phyloP scores from a whole-genome alignment of 2,113 vertebrate species.

The Corythaeola cristata region DNA sequence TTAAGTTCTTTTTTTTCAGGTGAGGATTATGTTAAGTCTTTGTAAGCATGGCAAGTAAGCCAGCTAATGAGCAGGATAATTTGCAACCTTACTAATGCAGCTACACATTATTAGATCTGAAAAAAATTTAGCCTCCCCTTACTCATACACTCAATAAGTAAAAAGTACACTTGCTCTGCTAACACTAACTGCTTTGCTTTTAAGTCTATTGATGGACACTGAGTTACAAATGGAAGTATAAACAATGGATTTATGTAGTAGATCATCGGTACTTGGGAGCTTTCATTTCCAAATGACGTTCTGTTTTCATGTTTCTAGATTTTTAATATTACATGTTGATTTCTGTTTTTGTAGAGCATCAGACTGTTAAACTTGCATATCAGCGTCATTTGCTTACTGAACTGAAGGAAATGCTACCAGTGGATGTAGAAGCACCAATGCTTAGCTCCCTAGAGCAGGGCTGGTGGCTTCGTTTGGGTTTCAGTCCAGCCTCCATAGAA shows the following conservation, averaged over 20 bases:
- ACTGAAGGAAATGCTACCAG: slow-evolving; percentile 28
- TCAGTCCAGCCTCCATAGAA: not conserved
- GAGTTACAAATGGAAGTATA: not conserved
- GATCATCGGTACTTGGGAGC: not conserved
- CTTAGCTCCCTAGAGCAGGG: not conserved
- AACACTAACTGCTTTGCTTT: not conserved
- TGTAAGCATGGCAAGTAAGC: not conserved
- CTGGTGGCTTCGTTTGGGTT: slow-evolving; percentile 50
- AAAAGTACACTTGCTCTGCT: not conserved
- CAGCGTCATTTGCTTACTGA: slow-evolving; percentile 31
- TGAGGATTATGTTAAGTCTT: not conserved
- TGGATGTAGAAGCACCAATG: slow-evolving; percentile 24
- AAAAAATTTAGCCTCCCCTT: not conserved
- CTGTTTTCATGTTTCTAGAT: not conserved
- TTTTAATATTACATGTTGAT: not conserved
- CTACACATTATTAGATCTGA: not conserved
- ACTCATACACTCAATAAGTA: not conserved
- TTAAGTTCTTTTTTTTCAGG: not conserved
- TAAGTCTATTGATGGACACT: not conserved
- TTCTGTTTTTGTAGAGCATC: slow-evolving; percentile 55
- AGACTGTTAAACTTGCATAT: not conserved
- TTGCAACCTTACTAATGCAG: not conserved
- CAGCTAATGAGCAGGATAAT: not conserved
- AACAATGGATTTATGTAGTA: not conserved
- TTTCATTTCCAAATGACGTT: not conserved